These are phyloP conservation scores for Varanus komodoensis DNA, from an alignment of 2,113 vertebrate genomes.

Conservation along the genomic window DNA sequence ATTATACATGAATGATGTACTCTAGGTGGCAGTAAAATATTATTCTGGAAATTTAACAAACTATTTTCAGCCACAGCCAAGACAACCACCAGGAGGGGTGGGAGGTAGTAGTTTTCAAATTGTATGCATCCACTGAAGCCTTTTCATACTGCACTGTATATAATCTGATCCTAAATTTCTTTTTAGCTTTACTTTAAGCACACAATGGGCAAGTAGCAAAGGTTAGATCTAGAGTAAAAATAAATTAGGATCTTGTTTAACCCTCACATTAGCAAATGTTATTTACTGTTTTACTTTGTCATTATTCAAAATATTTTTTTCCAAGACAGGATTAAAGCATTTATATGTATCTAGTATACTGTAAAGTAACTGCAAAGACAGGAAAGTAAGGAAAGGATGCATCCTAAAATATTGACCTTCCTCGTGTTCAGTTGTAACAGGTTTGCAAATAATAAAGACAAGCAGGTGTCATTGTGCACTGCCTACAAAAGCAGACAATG, in stretches of 20 bases:
- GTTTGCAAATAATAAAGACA: neutral
- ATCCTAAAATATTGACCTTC: neutral
- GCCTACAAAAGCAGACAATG: neutral
- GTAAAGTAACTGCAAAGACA: neutral
- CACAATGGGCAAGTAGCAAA: too few species aligned
- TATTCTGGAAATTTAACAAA: neutral
- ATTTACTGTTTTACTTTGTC: neutral
- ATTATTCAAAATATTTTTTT: neutral
- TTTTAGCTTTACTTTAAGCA: too few species aligned
- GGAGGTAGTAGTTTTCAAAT: neutral
- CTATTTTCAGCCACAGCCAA: neutral
- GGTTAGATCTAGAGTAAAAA: too few species aligned
- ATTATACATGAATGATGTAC: neutral
- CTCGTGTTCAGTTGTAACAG: neutral
- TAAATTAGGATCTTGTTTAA: neutral
- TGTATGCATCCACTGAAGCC: neutral
- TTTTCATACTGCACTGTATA: neutral
- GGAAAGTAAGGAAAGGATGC: neutral
- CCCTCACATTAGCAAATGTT: neutral
- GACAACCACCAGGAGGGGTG: constrained; percentile 7
- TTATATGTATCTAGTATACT: neutral
- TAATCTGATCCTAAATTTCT: neutral
- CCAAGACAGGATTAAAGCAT: neutral
- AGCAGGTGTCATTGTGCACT: neutral
- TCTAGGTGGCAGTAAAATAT: constrained; percentile 73